Conservation (phyloP, 2,113 vertebrate species). For the Motacilla tschutschensis region DNA sequence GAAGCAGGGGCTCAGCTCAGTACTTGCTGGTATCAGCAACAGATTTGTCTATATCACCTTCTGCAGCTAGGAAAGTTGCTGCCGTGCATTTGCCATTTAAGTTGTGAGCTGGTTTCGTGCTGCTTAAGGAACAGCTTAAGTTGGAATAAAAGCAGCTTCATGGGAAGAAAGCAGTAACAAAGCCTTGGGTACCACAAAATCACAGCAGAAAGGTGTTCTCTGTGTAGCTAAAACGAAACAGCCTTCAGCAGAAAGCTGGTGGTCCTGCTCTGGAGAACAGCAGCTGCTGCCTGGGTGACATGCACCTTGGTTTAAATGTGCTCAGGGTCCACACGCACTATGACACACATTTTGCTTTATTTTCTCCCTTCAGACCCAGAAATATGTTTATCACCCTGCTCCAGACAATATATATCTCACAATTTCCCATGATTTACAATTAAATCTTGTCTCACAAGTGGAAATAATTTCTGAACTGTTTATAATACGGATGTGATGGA, state of each 20-base stretch:
- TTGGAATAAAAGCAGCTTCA: conserved; percentile 26
- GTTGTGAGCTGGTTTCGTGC: conserved; percentile 32
- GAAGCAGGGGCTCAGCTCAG: background rate
- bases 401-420: conserved; percentile 27
- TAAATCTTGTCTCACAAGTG: conserved; percentile 24
- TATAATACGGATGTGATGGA: background rate
- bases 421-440: conserved; percentile 31
- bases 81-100: conserved; percentile 29
- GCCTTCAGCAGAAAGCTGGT: conserved; percentile 8
- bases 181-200: conserved; percentile 11
- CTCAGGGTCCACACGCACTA: background rate
- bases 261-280: background rate
- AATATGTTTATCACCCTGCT: conserved; percentile 36
- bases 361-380: conserved; percentile 38
- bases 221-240: background rate
- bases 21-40: conserved; percentile 60
- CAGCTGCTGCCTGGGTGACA: background rate
- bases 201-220: background rate
- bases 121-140: conserved; percentile 28
- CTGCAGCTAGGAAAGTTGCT: conserved; percentile 45
- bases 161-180: conserved; percentile 32
- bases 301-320: background rate
- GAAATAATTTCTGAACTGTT: conserved; percentile 27
- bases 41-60: conserved; percentile 67
- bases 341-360: conserved; percentile 6